Conservation (phyloP, 2,113 vertebrate species). For the Pimephales promelas region DNA sequence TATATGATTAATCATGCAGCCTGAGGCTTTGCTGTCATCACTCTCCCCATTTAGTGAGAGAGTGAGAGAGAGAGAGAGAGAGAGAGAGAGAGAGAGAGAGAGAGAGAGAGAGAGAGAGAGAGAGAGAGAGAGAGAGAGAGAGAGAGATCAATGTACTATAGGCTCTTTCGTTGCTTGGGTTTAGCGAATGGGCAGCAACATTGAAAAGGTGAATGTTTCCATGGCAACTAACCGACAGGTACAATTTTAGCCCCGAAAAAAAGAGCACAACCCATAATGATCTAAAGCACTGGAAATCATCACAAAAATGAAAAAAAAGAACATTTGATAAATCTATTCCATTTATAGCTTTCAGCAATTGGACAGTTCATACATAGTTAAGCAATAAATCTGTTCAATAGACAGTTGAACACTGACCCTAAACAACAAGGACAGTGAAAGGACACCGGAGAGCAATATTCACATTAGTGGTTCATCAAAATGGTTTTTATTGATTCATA, state of each 20-base stretch:
- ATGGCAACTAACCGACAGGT: constrained; percentile 56
- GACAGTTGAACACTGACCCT: constrained; percentile 22
- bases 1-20: constrained; percentile 27
- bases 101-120: constrained; percentile 1
- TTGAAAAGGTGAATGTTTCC: constrained; percentile 45
- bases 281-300: neutral
- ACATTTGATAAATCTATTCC: constrained; percentile 2
- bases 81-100: constrained; percentile 8
- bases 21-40: constrained; percentile 19
- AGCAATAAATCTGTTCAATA: neutral
- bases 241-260: constrained; percentile 40
- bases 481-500: neutral
- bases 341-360: neutral
- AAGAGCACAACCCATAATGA: constrained; percentile 30
- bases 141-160: neutral
- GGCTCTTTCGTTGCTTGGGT: constrained; percentile 17
- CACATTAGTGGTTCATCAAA: neutral
- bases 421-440: constrained; percentile 30
- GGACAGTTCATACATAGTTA: neutral
- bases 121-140: neutral
- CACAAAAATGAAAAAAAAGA: constrained; percentile 8
- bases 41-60: constrained; percentile 5
- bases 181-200: constrained; percentile 38
- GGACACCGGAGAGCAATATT: constrained; percentile 1
- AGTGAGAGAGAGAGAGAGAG: neutral